phyloP scores from a whole-genome alignment of 2,888 invertebrate species.

The Tenodera sinensis region DNA sequence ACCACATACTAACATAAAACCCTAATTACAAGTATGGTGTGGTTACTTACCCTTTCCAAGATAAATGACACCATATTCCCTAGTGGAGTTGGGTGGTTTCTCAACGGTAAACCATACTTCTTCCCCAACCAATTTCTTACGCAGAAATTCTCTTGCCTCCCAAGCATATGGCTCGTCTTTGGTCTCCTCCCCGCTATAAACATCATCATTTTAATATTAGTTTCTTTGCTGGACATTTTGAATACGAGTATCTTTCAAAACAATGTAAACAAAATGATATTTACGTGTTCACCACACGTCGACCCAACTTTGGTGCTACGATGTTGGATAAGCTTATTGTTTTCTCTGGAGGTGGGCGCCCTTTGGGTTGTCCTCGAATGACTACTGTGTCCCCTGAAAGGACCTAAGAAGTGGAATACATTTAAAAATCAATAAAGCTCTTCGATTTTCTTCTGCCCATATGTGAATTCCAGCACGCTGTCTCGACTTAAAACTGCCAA shows the following conservation, averaged over 20 bases:
- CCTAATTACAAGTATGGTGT: not conserved
- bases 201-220: not conserved
- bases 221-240: not conserved
- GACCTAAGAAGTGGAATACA: conserved; percentile 59
- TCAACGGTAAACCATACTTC: conserved; percentile 81
- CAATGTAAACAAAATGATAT: not conserved
- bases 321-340: conserved; percentile 87
- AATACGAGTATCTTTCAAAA: not conserved
- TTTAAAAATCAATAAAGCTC: not conserved
- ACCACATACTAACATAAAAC: not conserved
- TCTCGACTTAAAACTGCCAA: conserved; percentile 19
- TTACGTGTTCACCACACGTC: conserved; percentile 4
- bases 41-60: conserved; percentile 67
- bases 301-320: conserved; percentile 81
- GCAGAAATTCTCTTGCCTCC: conserved; percentile 93
- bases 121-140: conserved; percentile 88
- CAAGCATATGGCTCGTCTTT: conserved; percentile 94
- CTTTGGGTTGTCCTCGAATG: conserved; percentile 76
- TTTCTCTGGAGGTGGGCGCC: conserved; percentile 89
- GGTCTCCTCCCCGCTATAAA: conserved; percentile 59
- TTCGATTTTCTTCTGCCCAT: conserved; percentile 5
- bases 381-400: conserved; percentile 94
- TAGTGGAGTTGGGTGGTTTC: conserved; percentile 58
- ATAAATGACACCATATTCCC: conserved; percentile 86
- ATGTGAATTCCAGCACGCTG: conserved; percentile 26